Base-by-base conservation (phyloP, 2,113 vertebrate genomes). In the Stegastes partitus region DNA sequence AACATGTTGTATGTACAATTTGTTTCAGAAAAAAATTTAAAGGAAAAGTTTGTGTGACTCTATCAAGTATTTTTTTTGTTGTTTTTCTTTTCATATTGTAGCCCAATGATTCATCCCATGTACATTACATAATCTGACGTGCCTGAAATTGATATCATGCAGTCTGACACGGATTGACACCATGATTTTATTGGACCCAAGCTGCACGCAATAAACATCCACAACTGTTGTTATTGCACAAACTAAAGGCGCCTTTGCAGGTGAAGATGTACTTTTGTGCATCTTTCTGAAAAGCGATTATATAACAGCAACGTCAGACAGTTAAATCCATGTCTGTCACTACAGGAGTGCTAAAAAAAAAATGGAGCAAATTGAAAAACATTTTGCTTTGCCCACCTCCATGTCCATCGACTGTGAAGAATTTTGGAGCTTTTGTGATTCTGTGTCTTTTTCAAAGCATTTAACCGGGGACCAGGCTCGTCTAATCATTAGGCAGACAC, bases 401-500 rank as follows among this genome's bases (percentile, higher is more conserved):
- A 22, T 18, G n/a, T 68, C 19, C 21, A 51, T 44, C 23, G 4
- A 9, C 39, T 65, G 59, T 18, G 19, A 47, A 25, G 56, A 73
- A 47, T 28, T 6, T 37, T 12, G 25, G 31, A 53, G 5, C 14
- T 55, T 42, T 53, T 53, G 9, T 45, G n/a, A 69, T 54, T 62
- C 39, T 26, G 3, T 21, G 23, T 69, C 57, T 71, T 74, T 59
- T 18, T 78, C 49, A 66, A 66, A 25, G 64, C 58, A 34, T n/a
- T 59, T 65, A 79, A 51, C 25, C 49, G 50, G 19, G 34, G n/a
- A 23, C 44, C 47, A 22, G 44, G 54, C 26, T 74, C 55, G 14
- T 68, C 23, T 65, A 70, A 84, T 78, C 51, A 77, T 31, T 25
- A 66, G 45, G 51, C 42, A 54, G 68, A 26, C 21, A 39, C 54